Conservation (phyloP, 2,113 vertebrate genomes). For the Bubo bubo region DNA sequence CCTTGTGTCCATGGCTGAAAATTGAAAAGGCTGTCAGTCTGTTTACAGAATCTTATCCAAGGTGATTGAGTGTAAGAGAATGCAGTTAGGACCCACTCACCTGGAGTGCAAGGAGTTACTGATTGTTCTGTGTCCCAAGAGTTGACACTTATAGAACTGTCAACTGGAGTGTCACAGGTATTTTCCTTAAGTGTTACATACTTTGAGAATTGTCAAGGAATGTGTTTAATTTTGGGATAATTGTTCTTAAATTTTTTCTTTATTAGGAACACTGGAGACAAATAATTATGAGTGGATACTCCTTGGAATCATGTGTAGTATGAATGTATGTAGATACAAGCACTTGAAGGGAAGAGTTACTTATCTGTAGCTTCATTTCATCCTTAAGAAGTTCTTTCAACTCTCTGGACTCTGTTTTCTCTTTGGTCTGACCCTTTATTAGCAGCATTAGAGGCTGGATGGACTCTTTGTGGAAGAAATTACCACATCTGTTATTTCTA, state of each 20-base stretch:
- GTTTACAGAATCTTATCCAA: background rate
- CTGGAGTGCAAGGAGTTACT: background rate
- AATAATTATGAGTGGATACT: background rate
- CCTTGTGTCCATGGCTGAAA: background rate
- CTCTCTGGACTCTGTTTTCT: background rate
- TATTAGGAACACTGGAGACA: background rate
- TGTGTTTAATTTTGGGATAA: background rate
- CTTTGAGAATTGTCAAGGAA: background rate
- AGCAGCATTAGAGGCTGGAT: background rate
- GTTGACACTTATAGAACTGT: background rate
- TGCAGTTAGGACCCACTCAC: background rate
- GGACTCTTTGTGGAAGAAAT: background rate
- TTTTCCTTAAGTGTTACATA: background rate
- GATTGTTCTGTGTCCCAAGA: background rate
- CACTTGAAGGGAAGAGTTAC: background rate
- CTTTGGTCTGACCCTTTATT: background rate
- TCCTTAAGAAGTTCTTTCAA: background rate
- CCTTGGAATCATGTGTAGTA: background rate
- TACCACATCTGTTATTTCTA: background rate
- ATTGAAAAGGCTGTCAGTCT: background rate
- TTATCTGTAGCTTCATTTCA: background rate
- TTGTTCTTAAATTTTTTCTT: background rate
- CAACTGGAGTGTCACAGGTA: background rate
- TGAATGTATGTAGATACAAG: background rate
- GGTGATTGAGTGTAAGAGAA: background rate